Evolutionary conservation across 2,113 vertebrate species (phyloP).

Genomic region (Hyperopisus bebe): DNA sequence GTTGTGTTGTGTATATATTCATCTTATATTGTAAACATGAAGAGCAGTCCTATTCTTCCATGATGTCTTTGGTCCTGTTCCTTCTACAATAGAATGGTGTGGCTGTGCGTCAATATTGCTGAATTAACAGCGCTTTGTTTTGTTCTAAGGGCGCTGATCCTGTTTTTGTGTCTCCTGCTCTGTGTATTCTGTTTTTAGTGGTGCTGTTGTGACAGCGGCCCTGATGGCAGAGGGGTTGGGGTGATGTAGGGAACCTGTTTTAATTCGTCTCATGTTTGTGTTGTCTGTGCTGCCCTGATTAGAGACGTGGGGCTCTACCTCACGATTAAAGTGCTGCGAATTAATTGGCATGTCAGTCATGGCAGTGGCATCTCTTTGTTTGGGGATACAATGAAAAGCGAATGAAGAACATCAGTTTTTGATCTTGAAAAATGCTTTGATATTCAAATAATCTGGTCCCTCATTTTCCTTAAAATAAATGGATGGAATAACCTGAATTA

Average conservation of each 20-base stretch:
- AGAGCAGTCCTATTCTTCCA: background rate
- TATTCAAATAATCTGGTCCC: background rate
- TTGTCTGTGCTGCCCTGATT: constrained; percentile 37
- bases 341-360: constrained; percentile 49
- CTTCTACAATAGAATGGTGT: background rate
- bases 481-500: background rate
- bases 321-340: constrained; percentile 36
- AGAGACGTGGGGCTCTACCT: constrained; percentile 23
- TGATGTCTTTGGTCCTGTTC: background rate
- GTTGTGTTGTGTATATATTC: background rate
- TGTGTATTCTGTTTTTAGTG: background rate
- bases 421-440: constrained; percentile 22
- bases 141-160: background rate
- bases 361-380: constrained; percentile 28
- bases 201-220: background rate
- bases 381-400: constrained; percentile 8
- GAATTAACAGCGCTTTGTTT: background rate
- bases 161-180: background rate
- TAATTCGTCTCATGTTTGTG: constrained; percentile 24
- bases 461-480: constrained; percentile 1
- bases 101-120: background rate
- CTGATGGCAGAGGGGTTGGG: background rate
- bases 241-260: background rate
- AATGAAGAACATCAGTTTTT: constrained; percentile 13
- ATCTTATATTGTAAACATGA: background rate